Evolutionary conservation across 2,888 invertebrate species (phyloP), one percentile per base, ranked within the genome.

Genomic region (Theodoxus fluviatilis): DNA sequence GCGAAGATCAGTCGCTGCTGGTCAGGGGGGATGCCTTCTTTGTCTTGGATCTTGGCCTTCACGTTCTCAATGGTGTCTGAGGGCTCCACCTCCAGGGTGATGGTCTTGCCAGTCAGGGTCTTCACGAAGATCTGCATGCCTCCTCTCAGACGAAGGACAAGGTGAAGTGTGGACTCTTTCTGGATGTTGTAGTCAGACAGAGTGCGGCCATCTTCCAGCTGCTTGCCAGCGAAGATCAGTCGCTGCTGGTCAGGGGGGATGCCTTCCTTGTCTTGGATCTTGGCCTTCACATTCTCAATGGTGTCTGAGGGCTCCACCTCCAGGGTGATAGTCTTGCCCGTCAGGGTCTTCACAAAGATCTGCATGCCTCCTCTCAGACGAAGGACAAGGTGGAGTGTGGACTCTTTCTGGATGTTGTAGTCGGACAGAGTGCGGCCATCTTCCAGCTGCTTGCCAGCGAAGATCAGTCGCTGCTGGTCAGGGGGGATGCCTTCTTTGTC

Each of bases 391-490:
- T 96, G 96, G 76, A 97, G 91, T 15, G 96, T 97, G 0, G 96
- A 96, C 88, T 95, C 94, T 87, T 95, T 95, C 88, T 96, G 95
- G 85, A 96, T 95, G 88, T 95, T 95, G 88, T 95, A 95, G 85
- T 96, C 96, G 0, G 93, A 93, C 33, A 96, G 89, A 1, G 95
- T 95, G 67, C 94, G 91, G 3, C 94, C 96, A 91, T 96, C 96
- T 89, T 96, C 96, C 83, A 97, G 88, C 88, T 96, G 96, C 87
- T 95, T 96, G 70, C 96, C 96, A 80, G 95, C 95, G 87, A 96
- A 96, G 88, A 95, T 95, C 86, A 95, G 90, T 83, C 94, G 91
- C 88, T 94, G 94, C 18, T 25, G 25, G 69, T 81, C 80, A 22
- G 80, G 80, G 47, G 81, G 81, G 67, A 83, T 82, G 6, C 83